A percentile compares a stretch with the other conserved stretches of the same genome.
Evolutionary conservation across 1,140 invertebrate genomes (phyloP).

Genomic region (Heliothis virescens): DNA sequence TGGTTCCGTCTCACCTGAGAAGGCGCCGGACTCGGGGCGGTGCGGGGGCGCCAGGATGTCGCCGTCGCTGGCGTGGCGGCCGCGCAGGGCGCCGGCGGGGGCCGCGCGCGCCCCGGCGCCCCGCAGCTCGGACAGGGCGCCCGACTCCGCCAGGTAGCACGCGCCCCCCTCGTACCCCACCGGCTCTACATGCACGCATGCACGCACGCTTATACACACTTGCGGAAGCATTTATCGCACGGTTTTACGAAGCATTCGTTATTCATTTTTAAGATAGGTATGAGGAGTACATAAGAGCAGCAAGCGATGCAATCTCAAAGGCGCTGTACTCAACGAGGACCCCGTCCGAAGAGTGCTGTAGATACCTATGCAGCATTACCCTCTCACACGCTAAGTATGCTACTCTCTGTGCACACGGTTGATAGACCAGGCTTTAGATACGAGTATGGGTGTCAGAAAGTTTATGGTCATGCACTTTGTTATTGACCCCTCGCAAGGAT

Average conservation of each 20-base stretch:
- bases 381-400: no score
- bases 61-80: slow-evolving; percentile 73
- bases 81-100: slow-evolving; percentile 46
- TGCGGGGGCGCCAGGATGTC: slow-evolving; percentile 70
- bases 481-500: no score
- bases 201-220: slow-evolving; percentile 21
- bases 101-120: slow-evolving; percentile 34
- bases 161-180: slow-evolving; percentile 71
- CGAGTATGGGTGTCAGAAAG: no score
- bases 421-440: no score
- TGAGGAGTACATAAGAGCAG: not conserved
- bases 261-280: not conserved
- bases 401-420: no score
- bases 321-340: no score
- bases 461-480: no score
- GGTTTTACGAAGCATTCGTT: not conserved
- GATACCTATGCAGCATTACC: no score
- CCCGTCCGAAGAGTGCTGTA: no score
- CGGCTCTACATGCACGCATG: slow-evolving; percentile 60
- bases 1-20: slow-evolving; percentile 67
- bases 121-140: slow-evolving; percentile 42
- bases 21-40: slow-evolving; percentile 74
- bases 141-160: slow-evolving; percentile 64
- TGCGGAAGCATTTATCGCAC: slow-evolving; percentile 8
- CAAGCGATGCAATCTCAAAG: not conserved